Conservation (phyloP, 2,113 vertebrate genomes). For the Campylomormyrus numenius region DNA sequence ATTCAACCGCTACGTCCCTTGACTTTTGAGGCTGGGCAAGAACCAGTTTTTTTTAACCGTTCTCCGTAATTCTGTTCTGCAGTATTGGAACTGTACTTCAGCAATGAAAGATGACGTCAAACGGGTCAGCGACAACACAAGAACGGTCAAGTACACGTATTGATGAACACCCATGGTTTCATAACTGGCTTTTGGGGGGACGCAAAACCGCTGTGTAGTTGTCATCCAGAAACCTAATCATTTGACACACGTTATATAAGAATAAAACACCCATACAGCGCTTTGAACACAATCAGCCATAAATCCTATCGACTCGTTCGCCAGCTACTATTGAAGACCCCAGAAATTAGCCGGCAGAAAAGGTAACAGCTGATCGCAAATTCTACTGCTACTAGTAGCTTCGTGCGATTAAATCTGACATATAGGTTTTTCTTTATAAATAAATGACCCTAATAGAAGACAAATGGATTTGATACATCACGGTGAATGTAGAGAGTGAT, state of each 20-base stretch:
- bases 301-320: background rate
- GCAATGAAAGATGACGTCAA: background rate
- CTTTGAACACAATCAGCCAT: background rate
- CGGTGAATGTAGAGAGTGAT: background rate
- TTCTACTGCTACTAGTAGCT: background rate
- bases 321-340: background rate
- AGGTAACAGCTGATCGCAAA: background rate
- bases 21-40: background rate
- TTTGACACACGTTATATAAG: background rate
- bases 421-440: background rate
- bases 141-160: background rate
- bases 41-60: background rate
- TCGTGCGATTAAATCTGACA: background rate
- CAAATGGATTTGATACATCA: background rate
- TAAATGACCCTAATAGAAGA: background rate
- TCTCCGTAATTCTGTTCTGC: background rate
- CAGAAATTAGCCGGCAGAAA: background rate
- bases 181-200: background rate
- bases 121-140: background rate
- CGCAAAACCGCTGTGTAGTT: background rate
- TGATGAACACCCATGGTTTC: background rate
- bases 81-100: background rate
- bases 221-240: background rate
- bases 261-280: background rate
- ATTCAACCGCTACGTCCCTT: background rate